Percentiles rank a stretch among this genome's conserved stretches.
These are phyloP conservation scores for Characodon lateralis DNA, from an alignment of 2,797 vertebrate genomes.

Conservation along the genomic window DNA sequence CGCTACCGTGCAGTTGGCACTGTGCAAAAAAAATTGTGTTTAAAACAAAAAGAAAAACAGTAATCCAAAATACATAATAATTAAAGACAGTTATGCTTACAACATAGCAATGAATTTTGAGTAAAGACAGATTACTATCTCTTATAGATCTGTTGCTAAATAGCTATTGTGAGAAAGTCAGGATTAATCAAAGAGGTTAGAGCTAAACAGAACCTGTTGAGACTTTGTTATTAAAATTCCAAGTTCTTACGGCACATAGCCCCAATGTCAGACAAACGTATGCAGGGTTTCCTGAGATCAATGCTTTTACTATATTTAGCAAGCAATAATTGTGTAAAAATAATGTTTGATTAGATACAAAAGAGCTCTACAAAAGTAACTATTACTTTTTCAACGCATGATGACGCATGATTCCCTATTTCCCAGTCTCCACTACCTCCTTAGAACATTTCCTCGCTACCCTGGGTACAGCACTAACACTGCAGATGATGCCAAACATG, in stretches of 20 bases:
- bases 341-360: not conserved
- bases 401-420: not conserved
- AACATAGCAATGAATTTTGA: not conserved
- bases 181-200: not conserved
- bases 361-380: not conserved
- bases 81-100: not conserved
- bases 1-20: no score
- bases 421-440: slow-evolving; percentile 24
- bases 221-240: not conserved
- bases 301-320: not conserved
- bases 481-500: slow-evolving; percentile 51
- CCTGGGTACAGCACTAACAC: slow-evolving; percentile 47
- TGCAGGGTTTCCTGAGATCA: not conserved
- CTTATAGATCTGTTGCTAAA: not conserved
- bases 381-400: not conserved
- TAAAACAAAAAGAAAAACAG: not conserved
- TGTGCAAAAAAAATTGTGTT: not conserved
- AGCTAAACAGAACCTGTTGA: not conserved
- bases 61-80: not conserved
- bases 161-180: not conserved
- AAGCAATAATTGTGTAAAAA: not conserved
- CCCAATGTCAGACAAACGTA: not conserved
- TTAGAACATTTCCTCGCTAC: slow-evolving; percentile 43
- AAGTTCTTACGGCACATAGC: not conserved
- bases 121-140: not conserved